Base-by-base conservation (phyloP, 2,888 invertebrate genomes). In the Heteropelma amictum region DNA sequence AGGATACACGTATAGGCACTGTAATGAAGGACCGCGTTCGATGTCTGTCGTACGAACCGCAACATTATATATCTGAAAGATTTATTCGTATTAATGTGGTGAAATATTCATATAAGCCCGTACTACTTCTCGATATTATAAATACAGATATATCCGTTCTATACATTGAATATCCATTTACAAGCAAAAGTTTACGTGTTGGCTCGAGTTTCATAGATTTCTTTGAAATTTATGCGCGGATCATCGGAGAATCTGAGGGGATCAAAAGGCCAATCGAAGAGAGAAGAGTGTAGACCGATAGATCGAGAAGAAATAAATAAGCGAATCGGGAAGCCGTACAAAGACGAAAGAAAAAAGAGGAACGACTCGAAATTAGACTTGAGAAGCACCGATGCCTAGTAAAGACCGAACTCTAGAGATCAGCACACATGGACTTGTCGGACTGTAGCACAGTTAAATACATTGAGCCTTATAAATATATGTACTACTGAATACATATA, bases 311-410 rank as follows among this genome's bases (percentile, higher is more conserved):
- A 69, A 64, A 77, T 68, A 68, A 56, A 72, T 54, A 47, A 65
- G 49, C 61, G 33, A 56, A 60, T 30, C 53, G 33, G 58, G 23
- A 69, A 30, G 51, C 42, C 45, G 61, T 30, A 40, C 28, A 70
- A 51, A 45, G 30, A 35, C 4, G 53, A 35, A 33, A 54, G 17
- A 38, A 38, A 47, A 30, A 68, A 51, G 58, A 38, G 35, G 19
- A 47, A 53, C 28, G 30, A 51, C 40, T 40, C 21, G 47, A 47
- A 60, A 75, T 69, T 64, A 72, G 76, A 60, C 14, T 49, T 58
- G 42, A 68, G 49, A 49, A 73, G 76, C 77, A 72, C 78, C 78
- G 75, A 78, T 78, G 60, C 68, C 68, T 76, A 77, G 78, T 78
- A 74, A 58, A 68, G 70, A 61, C 56, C 71, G 56, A 35, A 65